phyloP scores from a whole-genome alignment of 2,888 invertebrate species.

The Candidula unifasciata region DNA sequence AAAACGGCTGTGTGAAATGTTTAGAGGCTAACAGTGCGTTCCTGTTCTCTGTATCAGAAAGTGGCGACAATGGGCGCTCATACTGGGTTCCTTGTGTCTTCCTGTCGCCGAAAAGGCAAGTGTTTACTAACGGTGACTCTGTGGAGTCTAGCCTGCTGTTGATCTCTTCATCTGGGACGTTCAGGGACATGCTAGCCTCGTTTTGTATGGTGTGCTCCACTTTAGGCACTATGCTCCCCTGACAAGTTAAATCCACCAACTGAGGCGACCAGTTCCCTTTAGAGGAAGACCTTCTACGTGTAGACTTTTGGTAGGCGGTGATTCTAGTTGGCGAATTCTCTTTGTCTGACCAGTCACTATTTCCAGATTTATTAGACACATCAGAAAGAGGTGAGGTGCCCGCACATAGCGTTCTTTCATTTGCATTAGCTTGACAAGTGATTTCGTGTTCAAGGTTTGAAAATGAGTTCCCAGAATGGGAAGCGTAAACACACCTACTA shows the following conservation, averaged over 20 bases:
- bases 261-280: constrained; percentile 46
- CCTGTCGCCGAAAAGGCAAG: not conserved
- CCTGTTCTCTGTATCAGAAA: not conserved
- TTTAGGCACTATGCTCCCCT: not conserved
- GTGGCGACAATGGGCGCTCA: not conserved
- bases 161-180: not conserved
- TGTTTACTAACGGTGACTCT: not conserved
- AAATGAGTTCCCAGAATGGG: not conserved
- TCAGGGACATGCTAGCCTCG: not conserved
- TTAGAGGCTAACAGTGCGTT: not conserved
- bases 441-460: not conserved
- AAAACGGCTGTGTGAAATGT: not conserved
- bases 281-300: not conserved
- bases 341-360: constrained; percentile 48
- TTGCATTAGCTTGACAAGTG: not conserved
- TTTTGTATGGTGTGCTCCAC: not conserved
- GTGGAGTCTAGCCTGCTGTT: not conserved
- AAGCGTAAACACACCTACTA: not conserved
- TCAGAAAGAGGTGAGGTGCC: constrained; percentile 25
- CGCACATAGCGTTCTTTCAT: not conserved
- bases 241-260: constrained; percentile 28
- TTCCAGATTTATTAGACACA: constrained; percentile 35
- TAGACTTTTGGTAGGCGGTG: not conserved
- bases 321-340: not conserved
- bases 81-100: not conserved